Evolutionary conservation across 2,113 vertebrate genomes (phyloP), one percentile per base, ranked within the genome.

Genomic region (Azemiops feae): DNA sequence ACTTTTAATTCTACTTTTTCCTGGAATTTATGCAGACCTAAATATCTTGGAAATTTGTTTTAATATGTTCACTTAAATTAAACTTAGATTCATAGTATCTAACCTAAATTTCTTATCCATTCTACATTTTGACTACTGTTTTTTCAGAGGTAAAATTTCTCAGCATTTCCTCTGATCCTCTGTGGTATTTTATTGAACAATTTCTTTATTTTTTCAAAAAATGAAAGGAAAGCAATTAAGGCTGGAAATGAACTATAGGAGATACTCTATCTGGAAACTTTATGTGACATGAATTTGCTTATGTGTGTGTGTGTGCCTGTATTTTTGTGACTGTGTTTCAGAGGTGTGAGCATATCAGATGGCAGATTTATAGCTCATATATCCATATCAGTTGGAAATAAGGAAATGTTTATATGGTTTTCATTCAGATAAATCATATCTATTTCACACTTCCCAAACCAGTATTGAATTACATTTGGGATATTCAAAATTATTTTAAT

Each of bases 1-100:
- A 91, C 92, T 95, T 92, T 95, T 92, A 95, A 85, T 92, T 30
- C 81, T 93, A 39, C 47, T 96, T 96, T 95, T 94, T 47, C 34
- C 34, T 69, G 69, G 0, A 0, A 91, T 55, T 96, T 95, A 93
- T 90, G 25, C 25, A 93, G 93, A 55, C 92, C 89, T 94, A 91
- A 89, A 96, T 95, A 95, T 92, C 64, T 92, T 39, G 94, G 94
- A 94, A 95, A 58, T 93, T 95, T 20, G 91, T 97, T 96, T 94
- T 92, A 87, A 94, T 89, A 53, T 1, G 9, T 39, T 92, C 1
- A 90, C n/a, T 74, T 92, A 95, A 96, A 96, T 95, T 93, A 95
- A 96, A 94, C 23, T 27, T 89, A 96, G 8, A 60, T 92, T 95
- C 89, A 95, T 90, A 93, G 8, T 94, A 95, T 92, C 93, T 95